Evolutionary conservation across 2,797 vertebrate species (phyloP).

Genomic region (Prionace glauca): DNA sequence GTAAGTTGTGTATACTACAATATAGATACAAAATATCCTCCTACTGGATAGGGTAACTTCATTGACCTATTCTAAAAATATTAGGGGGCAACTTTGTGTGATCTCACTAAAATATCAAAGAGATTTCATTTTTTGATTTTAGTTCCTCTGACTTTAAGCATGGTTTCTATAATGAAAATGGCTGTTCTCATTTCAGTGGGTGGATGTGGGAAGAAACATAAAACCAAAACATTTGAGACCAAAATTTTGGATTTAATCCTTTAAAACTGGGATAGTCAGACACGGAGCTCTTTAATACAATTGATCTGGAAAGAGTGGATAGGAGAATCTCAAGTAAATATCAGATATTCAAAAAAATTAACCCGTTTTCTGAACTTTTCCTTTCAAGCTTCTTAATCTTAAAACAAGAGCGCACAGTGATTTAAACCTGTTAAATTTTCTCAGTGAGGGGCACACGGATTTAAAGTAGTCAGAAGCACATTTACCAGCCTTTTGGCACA

Average conservation of each 20-base stretch:
- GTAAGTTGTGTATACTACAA: slow-evolving; percentile 53
- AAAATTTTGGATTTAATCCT: not conserved
- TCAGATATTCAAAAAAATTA: not conserved
- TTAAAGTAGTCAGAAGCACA: not conserved
- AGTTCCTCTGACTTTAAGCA: not conserved
- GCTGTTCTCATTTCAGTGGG: not conserved
- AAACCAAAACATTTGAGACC: no score
- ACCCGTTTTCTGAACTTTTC: not conserved
- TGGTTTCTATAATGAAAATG: not conserved
- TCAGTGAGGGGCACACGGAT: not conserved
- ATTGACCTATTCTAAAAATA: not conserved
- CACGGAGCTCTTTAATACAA: not conserved
- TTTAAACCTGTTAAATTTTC: not conserved
- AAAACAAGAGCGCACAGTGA: not conserved
- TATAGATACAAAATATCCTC: not conserved
- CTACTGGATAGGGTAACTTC: not conserved
- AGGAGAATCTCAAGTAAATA: not conserved
- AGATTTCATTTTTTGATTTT: not conserved
- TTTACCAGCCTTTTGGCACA: not conserved
- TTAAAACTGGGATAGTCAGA: not conserved
- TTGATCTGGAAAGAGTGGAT: not conserved
- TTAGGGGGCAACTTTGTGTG: not conserved
- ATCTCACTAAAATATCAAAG: no score
- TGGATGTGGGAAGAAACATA: no score
- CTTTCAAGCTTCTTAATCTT: not conserved